Conservation (phyloP, 2,797 vertebrate genomes). For the Pogoniulus pusillus region DNA sequence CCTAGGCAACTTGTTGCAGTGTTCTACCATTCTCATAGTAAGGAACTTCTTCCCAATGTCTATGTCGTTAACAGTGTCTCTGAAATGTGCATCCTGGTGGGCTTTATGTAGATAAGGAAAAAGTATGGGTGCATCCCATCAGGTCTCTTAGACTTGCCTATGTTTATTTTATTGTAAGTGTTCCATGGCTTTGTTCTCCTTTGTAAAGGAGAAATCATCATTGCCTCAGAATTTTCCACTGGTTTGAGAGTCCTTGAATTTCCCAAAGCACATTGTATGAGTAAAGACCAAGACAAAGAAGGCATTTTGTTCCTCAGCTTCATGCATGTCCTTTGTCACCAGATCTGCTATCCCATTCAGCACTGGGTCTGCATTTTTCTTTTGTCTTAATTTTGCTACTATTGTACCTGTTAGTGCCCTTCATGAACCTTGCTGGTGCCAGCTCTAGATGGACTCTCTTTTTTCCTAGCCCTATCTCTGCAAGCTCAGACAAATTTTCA, state of each 20-base stretch:
- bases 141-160: neutral
- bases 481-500: neutral
- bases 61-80: neutral
- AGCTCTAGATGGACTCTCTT: neutral
- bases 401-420: neutral
- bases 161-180: neutral
- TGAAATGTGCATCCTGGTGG: neutral
- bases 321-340: neutral
- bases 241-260: neutral
- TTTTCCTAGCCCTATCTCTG: neutral
- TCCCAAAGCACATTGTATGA: neutral
- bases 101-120: neutral
- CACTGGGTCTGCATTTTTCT: neutral
- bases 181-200: neutral
- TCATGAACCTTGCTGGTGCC: neutral
- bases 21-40: too few relatives aligned
- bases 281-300: neutral
- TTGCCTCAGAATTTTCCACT: neutral
- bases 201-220: neutral
- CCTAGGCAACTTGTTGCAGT: too few relatives aligned
- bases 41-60: too few relatives aligned
- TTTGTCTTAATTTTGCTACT: neutral
- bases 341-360: neutral
- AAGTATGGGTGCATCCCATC: too few relatives aligned
- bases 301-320: neutral